phyloP scores from a whole-genome alignment of 2,797 vertebrate species.

The Meriones psammophilus region DNA sequence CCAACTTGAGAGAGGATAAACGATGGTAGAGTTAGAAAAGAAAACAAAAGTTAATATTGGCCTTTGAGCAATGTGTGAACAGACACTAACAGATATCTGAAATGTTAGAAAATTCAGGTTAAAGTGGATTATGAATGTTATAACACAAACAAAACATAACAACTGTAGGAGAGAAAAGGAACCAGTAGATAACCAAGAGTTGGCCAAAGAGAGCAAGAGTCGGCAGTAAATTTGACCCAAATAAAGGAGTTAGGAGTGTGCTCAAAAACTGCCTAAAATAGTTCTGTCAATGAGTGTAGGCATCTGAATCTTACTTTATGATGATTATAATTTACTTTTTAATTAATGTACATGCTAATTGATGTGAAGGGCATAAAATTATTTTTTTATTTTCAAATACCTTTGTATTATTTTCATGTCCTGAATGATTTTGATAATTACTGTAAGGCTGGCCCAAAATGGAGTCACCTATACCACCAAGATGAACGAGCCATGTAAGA shows the following conservation, averaged over 20 bases:
- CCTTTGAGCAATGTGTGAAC: background rate
- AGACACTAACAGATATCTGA: background rate
- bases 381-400: slow-evolving; percentile 28
- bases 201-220: background rate
- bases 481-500: background rate
- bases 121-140: background rate
- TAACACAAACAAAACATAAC: background rate
- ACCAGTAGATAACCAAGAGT: background rate
- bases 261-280: background rate
- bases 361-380: slow-evolving; percentile 12
- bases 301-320: background rate
- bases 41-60: background rate
- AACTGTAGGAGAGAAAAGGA: background rate
- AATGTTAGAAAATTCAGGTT: slow-evolving; percentile 35
- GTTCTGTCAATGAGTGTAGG: background rate
- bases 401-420: slow-evolving; percentile 25
- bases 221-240: background rate
- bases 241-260: background rate
- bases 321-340: background rate
- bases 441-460: background rate
- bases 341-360: background rate
- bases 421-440: slow-evolving; percentile 35
- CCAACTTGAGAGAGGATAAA: background rate
- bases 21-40: background rate
- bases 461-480: background rate